Conservation (phyloP, 2,797 vertebrate species). For the Schizopygopsis pylzovi region DNA sequence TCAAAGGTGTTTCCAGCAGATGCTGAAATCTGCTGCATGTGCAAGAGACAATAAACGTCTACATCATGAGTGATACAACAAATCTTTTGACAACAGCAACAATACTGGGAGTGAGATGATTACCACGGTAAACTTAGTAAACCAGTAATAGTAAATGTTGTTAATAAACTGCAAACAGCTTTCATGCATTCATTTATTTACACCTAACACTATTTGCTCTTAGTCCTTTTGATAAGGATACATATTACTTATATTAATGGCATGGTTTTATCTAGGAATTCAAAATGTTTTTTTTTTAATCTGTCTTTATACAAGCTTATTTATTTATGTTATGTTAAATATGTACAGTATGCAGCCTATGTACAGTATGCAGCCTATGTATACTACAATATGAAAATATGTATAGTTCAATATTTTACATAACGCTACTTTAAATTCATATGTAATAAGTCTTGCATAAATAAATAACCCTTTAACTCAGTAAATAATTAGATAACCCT, state of each 20-base stretch:
- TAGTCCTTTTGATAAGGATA: neutral
- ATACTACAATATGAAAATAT: neutral
- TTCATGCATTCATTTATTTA: neutral
- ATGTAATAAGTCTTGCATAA: neutral
- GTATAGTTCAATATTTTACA: neutral
- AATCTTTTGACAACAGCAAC: neutral
- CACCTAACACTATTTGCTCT: too few species aligned
- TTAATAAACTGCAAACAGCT: neutral
- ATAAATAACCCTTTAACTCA: neutral
- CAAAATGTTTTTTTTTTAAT: neutral
- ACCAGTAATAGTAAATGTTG: neutral
- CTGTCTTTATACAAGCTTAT: neutral
- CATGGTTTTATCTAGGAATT: neutral
- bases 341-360: neutral
- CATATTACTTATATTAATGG: neutral
- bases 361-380: neutral
- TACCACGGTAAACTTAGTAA: neutral
- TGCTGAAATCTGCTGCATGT: neutral
- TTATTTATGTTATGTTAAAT: neutral
- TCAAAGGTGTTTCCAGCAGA: neutral
- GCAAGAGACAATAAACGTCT: neutral
- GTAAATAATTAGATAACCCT: neutral
- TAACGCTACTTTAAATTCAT: neutral
- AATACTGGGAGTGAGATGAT: neutral
- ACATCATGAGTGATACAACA: too few species aligned